Evolutionary conservation across 2,888 invertebrate species (phyloP).

Genomic region (Chymomyza fuscimana): DNA sequence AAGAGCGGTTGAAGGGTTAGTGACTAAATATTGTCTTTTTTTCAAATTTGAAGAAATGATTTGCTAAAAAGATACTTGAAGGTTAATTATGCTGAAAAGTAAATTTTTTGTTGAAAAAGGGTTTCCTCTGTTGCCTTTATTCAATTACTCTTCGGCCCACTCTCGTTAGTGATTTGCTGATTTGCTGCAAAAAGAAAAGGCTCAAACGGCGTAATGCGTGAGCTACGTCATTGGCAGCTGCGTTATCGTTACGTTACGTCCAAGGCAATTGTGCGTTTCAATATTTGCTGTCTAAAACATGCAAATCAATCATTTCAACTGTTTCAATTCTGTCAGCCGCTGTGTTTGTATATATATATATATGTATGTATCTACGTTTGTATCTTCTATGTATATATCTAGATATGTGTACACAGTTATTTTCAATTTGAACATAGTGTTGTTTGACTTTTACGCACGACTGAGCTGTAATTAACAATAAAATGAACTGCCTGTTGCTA

Average conservation of each 20-base stretch:
- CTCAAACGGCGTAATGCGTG: neutral
- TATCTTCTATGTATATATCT: neutral
- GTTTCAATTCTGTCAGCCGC: neutral
- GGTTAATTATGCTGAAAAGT: too few relatives aligned
- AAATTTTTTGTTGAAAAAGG: too few relatives aligned
- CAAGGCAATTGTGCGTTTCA: conserved; percentile 10
- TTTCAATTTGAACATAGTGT: conserved; percentile 1
- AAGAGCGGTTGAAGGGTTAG: too few relatives aligned
- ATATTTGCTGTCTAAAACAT: conserved; percentile 10
- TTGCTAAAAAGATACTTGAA: too few relatives aligned
- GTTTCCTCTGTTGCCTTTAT: too few relatives aligned
- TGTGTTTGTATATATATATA: neutral
- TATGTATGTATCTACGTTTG: neutral
- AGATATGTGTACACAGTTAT: neutral
- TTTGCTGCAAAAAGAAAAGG: neutral
- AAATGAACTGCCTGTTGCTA: conserved; percentile 4
- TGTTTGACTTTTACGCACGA: conserved; percentile 5
- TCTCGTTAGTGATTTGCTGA: conserved; percentile 8
- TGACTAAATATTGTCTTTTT: too few relatives aligned
- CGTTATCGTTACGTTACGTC: neutral
- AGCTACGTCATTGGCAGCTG: conserved; percentile 15
- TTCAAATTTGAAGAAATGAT: too few relatives aligned
- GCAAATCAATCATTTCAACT: conserved; percentile 11
- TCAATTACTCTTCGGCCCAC: too few relatives aligned
- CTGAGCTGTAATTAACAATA: conserved; percentile 2